Percentiles rank a stretch among this genome's conserved stretches.
These are phyloP conservation scores for Brachionus angularis DNA, from an alignment of 1,140 invertebrate species.

Conservation along the genomic window DNA sequence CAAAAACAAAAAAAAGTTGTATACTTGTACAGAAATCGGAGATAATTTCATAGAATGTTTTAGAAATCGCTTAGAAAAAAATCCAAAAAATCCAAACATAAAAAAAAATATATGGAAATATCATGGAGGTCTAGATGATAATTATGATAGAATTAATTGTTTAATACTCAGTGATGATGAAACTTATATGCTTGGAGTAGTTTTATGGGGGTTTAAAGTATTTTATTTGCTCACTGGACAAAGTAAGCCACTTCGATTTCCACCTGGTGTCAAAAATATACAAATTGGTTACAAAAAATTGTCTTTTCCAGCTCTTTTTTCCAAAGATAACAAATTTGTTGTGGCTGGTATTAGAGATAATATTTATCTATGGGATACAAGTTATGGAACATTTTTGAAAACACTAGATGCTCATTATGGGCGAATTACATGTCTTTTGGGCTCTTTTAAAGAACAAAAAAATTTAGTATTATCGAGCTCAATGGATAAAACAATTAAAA, in stretches of 20 bases:
- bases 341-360: conserved; percentile 90
- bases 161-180: conserved; percentile 76
- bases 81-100: not conserved
- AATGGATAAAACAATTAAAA: conserved; percentile 93
- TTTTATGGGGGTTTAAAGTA: conserved; percentile 74
- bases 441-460: conserved; percentile 76
- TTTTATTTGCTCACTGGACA: conserved; percentile 64
- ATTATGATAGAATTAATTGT: conserved; percentile 66
- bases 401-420: conserved; percentile 93
- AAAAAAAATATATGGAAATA: conserved; percentile 51
- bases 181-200: conserved; percentile 73
- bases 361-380: conserved; percentile 86
- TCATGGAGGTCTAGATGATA: conserved; percentile 56
- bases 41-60: conserved; percentile 41
- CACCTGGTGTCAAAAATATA: conserved; percentile 85
- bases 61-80: conserved; percentile 11
- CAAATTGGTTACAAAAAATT: conserved; percentile 67
- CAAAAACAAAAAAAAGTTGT: conserved; percentile 62
- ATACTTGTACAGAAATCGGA: conserved; percentile 60
- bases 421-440: conserved; percentile 82
- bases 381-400: conserved; percentile 50
- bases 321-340: conserved; percentile 80
- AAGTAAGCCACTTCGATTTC: conserved; percentile 66
- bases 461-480: conserved; percentile 92
- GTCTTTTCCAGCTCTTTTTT: conserved; percentile 68